Conservation (phyloP, 2,888 invertebrate genomes). For the Xylota segnis region DNA sequence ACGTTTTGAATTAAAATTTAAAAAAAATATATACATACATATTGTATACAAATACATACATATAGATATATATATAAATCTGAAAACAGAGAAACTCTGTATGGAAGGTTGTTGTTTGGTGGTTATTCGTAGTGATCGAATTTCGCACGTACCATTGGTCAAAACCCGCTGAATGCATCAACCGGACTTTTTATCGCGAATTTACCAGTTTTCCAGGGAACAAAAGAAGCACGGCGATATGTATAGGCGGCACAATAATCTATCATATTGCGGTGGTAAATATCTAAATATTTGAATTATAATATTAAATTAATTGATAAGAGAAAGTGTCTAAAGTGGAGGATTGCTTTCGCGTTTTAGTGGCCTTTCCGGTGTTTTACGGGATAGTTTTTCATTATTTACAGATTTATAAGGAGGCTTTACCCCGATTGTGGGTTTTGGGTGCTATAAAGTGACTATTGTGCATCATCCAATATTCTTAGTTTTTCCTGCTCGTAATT, state of each 20-base stretch:
- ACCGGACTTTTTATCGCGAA: conserved; percentile 68
- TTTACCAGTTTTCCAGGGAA: conserved; percentile 71
- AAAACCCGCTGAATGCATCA: conserved; percentile 70
- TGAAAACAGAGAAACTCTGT: not conserved
- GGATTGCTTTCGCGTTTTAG: no score
- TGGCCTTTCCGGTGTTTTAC: no score
- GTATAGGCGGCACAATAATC: conserved; percentile 84
- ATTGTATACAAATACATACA: no score
- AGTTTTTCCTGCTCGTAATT: no score
- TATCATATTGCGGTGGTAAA: conserved; percentile 84
- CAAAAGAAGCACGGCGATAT: conserved; percentile 78
- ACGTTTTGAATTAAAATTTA: not conserved
- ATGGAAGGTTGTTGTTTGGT: not conserved
- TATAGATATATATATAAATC: not conserved
- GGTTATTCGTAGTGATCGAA: not conserved
- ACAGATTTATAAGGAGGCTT: no score
- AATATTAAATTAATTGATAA: not conserved
- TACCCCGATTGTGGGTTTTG: no score
- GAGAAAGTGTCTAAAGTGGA: not conserved
- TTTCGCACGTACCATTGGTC: not conserved
- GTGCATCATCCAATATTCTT: no score
- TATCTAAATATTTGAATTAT: conserved; percentile 73
- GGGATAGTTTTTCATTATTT: no score
- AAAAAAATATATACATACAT: no score
- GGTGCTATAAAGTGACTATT: no score